Conservation (phyloP, 1,140 invertebrate genomes). For the Drosophila willistoni region DNA sequence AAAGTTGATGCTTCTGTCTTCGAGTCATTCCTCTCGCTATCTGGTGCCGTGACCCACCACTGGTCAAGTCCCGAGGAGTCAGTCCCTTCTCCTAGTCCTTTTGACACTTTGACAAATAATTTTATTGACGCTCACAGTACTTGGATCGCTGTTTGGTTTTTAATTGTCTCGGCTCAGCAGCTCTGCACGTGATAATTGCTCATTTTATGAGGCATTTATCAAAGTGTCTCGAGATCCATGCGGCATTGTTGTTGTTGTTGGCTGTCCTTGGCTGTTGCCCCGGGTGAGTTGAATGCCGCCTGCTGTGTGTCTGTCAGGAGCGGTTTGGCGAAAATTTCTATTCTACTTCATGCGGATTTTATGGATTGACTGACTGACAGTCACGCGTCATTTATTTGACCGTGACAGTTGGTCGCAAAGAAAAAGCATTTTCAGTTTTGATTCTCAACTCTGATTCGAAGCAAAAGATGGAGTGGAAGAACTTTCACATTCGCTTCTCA, state of each 20-base stretch:
- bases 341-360: not conserved
- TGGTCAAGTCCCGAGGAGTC: conserved; percentile 2
- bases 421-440: conserved; percentile 15
- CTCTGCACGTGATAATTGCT: conserved; percentile 64
- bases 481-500: not conserved
- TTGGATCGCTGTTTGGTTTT: conserved; percentile 57
- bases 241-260: not conserved
- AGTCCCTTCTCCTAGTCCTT: conserved; percentile 10
- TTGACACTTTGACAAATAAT: conserved; percentile 66
- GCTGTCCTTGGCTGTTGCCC: conserved; percentile 39
- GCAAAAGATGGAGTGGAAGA: not conserved
- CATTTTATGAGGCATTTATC: conserved; percentile 67
- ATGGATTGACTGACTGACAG: conserved; percentile 33
- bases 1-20: conserved; percentile 60
- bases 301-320: conserved; percentile 52
- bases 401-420: conserved; percentile 41
- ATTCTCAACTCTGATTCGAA: not conserved
- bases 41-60: conserved; percentile 34
- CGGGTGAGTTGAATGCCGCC: conserved; percentile 28
- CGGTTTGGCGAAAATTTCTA: conserved; percentile 7
- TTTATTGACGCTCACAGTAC: conserved; percentile 57
- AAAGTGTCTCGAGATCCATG: conserved; percentile 44
- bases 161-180: conserved; percentile 49
- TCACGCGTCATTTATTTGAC: conserved; percentile 64
- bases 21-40: conserved; percentile 28